Evolutionary conservation across 2,113 vertebrate species (phyloP), one percentile per base, ranked within the genome.

Genomic region (Zosterops japonicus): DNA sequence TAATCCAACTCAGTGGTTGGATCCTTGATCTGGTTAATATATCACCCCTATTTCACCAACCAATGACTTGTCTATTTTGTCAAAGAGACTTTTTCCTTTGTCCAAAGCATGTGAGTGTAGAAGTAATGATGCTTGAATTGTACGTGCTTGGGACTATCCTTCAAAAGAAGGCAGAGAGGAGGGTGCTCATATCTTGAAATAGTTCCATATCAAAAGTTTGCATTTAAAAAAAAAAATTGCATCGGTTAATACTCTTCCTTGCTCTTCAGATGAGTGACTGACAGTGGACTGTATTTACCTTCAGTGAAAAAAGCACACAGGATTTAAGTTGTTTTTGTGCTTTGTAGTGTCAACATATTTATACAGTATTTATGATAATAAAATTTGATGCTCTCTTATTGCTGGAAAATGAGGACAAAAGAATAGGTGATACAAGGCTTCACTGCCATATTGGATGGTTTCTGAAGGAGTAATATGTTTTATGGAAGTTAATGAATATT

Each of bases 141-240:
- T 63, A 16, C 0, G 0, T 69, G 28, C 15, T 61, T 89, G 1
- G 0, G 49, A 11, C 6, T 72, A 2, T 29, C 16, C 60, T 84
- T 60, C 28, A 69, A 47, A 68, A 29, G 33, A 65, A 41, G 36
- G 19, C 8, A 33, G n/a, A 57, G 27, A 39, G 21, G 29, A 75
- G 8, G 6, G 8, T 65, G 28, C 8, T 89, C 25, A 22, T 27
- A 71, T 64, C 16, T 87, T 57, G 64, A 79, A 91, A 52, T 41
- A 86, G 49, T 33, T 83, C 11, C 25, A 9, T 82, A 59, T 83
- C 6, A 61, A 29, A 87, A 85, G 8, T 83, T 59, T 70, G 39
- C 56, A 80, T 87, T 57, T 83, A 9, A 8, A 59, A 50, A 8
- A 59, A 50, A 14, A 39, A 36, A 12, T 7, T 10, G 4, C 21